phyloP scores from a whole-genome alignment of 2,888 invertebrate genomes.

The Stomorhina lunata region DNA sequence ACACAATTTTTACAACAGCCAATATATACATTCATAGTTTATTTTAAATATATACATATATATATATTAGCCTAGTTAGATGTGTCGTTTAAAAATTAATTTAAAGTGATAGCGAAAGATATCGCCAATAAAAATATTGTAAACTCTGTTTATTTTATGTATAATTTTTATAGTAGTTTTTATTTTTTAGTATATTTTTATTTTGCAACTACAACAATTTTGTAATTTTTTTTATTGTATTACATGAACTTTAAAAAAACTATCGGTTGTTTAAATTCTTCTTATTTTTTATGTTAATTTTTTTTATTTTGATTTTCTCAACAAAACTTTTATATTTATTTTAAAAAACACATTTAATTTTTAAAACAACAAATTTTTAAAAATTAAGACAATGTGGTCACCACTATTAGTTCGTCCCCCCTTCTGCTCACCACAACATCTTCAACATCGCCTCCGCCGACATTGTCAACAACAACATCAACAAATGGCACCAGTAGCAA shows the following conservation, averaged over 20 bases:
- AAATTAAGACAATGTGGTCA: constrained; percentile 79
- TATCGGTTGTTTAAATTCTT: constrained; percentile 7
- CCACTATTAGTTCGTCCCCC: constrained; percentile 79
- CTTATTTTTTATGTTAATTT: constrained; percentile 31
- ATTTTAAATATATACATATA: too few species aligned
- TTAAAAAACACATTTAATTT: constrained; percentile 69
- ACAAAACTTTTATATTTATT: constrained; percentile 63
- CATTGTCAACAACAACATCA: constrained; percentile 65
- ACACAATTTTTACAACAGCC: too few species aligned
- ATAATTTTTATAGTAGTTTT: constrained; percentile 5
- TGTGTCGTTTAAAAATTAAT: too few species aligned
- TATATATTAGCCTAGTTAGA: too few species aligned
- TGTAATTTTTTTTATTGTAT: constrained; percentile 13
- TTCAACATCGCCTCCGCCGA: constrained; percentile 64
- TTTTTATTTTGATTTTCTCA: constrained; percentile 59
- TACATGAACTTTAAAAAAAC: neutral
- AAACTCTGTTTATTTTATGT: neutral
- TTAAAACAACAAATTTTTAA: constrained; percentile 77
- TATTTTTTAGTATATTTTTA: neutral
- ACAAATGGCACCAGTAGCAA: constrained; percentile 36
- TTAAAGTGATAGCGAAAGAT: too few species aligned
- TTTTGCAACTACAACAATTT: constrained; percentile 1
- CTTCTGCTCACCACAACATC: constrained; percentile 72
- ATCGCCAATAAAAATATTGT: too few species aligned
- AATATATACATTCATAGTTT: too few species aligned